A percentile compares a stretch with the other conserved stretches of the same genome.
Evolutionary conservation across 2,797 vertebrate species (phyloP).

Genomic region (Taenioides sp.): DNA sequence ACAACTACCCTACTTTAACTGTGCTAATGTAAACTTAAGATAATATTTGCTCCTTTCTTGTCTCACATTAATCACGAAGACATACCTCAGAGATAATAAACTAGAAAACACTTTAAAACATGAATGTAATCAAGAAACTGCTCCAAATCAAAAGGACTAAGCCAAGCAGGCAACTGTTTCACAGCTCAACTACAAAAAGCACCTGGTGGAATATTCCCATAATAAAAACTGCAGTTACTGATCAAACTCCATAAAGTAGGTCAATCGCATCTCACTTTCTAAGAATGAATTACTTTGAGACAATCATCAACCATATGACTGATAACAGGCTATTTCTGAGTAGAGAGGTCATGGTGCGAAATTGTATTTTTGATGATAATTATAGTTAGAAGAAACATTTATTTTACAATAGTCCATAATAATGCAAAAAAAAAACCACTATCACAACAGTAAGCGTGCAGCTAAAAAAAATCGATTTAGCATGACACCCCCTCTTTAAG

Average conservation of each 20-base stretch:
- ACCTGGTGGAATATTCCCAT: neutral
- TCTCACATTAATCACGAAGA: neutral
- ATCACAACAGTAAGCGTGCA: too few species aligned
- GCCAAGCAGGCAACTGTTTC: neutral
- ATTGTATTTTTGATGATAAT: too few species aligned
- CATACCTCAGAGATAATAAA: neutral
- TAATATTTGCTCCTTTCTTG: neutral
- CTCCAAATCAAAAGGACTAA: neutral
- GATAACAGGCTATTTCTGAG: neutral
- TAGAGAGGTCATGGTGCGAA: neutral
- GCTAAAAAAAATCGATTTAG: too few species aligned
- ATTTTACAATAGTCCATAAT: too few species aligned
- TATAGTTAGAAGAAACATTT: too few species aligned
- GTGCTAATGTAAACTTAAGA: neutral
- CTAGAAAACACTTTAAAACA: neutral
- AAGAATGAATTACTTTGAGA: neutral
- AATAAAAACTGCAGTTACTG: neutral
- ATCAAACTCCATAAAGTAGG: neutral
- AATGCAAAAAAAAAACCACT: too few species aligned
- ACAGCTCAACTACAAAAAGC: neutral
- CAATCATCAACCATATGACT: neutral
- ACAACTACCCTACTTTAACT: neutral
- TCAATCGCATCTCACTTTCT: neutral
- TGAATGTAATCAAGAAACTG: neutral
- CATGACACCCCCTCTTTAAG: too few species aligned